A percentile compares a stretch with the other conserved stretches of the same genome.
Conservation (phyloP, 2,113 vertebrate genomes). For the Synodontis membranacea region DNA sequence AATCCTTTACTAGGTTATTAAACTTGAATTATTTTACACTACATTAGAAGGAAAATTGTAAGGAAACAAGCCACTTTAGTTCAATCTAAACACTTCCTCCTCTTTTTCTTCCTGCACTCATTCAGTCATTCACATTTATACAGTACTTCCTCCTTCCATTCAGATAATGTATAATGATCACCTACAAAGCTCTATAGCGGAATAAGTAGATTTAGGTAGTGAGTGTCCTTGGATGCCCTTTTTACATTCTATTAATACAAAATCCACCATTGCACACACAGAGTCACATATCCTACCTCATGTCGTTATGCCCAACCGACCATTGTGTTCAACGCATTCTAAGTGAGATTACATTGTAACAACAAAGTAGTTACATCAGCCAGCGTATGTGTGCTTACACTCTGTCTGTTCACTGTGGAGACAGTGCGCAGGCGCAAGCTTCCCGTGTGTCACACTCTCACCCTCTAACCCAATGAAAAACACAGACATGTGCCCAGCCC, state of each 20-base stretch:
- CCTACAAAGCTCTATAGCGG: background rate
- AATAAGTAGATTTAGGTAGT: background rate
- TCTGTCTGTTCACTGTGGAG: slow-evolving; percentile 32
- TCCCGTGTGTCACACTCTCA: slow-evolving; percentile 32
- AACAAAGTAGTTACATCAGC: slow-evolving; percentile 48
- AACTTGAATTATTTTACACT: no score
- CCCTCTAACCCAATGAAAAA: slow-evolving; percentile 39
- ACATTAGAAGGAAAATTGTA: background rate
- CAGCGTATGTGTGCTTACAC: background rate
- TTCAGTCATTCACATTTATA: background rate
- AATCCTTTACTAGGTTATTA: slow-evolving; percentile 14
- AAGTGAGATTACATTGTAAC: no score
- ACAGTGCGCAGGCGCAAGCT: slow-evolving; percentile 55
- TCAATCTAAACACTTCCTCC: background rate
- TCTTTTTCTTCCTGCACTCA: background rate
- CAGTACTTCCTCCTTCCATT: slow-evolving; percentile 29
- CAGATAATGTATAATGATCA: background rate
- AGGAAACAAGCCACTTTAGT: background rate
- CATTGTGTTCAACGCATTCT: slow-evolving; percentile 46
- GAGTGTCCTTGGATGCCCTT: slow-evolving; percentile 13
- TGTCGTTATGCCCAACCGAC: background rate
- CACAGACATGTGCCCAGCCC: slow-evolving; percentile 53
- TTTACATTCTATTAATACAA: background rate
- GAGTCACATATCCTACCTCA: slow-evolving; percentile 29
- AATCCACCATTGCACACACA: slow-evolving; percentile 1